Evolutionary conservation across 2,888 invertebrate species (phyloP).

Genomic region (Epistrophe grossulariae): DNA sequence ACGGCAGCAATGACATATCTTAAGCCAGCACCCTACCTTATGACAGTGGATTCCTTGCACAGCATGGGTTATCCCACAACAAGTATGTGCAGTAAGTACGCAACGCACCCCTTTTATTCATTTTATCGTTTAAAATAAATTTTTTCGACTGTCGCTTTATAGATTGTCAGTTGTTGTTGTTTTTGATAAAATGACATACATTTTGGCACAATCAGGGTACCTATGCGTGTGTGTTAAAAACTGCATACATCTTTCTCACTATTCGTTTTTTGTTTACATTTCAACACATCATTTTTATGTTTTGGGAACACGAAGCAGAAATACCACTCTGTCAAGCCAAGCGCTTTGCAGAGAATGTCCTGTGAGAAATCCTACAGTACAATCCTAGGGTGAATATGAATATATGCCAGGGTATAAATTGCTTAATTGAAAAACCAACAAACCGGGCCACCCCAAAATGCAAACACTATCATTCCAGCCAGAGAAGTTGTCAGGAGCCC

Average conservation of each 20-base stretch:
- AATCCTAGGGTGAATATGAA: slow-evolving; percentile 41
- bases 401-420: slow-evolving; percentile 57
- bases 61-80: slow-evolving; percentile 87
- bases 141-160: slow-evolving; percentile 15
- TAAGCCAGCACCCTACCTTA: slow-evolving; percentile 86
- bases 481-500: slow-evolving; percentile 44
- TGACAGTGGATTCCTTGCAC: slow-evolving; percentile 88
- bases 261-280: slow-evolving; percentile 45
- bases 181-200: slow-evolving; percentile 49
- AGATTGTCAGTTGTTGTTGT: background rate
- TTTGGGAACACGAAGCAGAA: slow-evolving; percentile 7
- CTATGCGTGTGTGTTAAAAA: slow-evolving; percentile 44
- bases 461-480: slow-evolving; percentile 53
- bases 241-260: slow-evolving; percentile 5
- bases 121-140: slow-evolving; percentile 1
- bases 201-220: slow-evolving; percentile 54
- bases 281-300: slow-evolving; percentile 44
- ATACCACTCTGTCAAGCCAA: background rate
- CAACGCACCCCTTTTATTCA: slow-evolving; percentile 61
- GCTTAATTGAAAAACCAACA: slow-evolving; percentile 75
- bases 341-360: background rate
- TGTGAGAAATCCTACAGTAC: slow-evolving; percentile 20
- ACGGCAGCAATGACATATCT: slow-evolving; percentile 86
- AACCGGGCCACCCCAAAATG: slow-evolving; percentile 65
- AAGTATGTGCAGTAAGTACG: slow-evolving; percentile 82